phyloP scores from a whole-genome alignment of 2,888 invertebrate genomes.

The Labia minor region DNA sequence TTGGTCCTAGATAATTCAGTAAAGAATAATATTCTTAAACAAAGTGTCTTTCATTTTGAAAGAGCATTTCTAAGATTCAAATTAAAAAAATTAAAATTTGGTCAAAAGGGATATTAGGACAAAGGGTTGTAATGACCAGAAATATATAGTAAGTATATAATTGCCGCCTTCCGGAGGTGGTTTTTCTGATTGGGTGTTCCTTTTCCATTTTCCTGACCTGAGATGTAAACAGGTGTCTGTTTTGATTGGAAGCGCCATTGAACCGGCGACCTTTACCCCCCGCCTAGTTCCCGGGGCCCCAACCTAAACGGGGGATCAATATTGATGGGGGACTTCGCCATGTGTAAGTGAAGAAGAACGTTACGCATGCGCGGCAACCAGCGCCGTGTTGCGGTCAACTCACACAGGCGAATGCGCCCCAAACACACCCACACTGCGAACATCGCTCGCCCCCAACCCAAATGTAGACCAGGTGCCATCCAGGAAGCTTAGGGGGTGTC shows the following conservation, averaged over 20 bases:
- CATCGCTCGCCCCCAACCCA: not conserved
- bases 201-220: too few relatives aligned
- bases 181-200: too few relatives aligned
- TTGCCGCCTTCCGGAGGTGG: too few relatives aligned
- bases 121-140: too few relatives aligned
- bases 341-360: not conserved
- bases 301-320: slow-evolving; percentile 2
- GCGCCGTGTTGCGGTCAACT: slow-evolving; percentile 5
- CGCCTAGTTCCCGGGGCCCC: not conserved
- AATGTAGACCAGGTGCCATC: not conserved
- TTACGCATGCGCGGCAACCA: not conserved
- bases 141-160: too few relatives aligned
- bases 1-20: too few relatives aligned
- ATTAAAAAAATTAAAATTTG: too few relatives aligned
- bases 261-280: not conserved
- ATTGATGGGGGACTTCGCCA: not conserved
- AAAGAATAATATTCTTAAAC: too few relatives aligned
- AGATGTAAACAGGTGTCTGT: not conserved
- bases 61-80: too few relatives aligned
- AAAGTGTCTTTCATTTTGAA: too few relatives aligned
- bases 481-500: too few relatives aligned
- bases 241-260: not conserved
- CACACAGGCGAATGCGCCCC: not conserved
- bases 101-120: too few relatives aligned
- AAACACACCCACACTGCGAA: not conserved